Evolutionary conservation across 2,113 vertebrate genomes (phyloP), one percentile per base, ranked within the genome.

Genomic region (Elephantulus edwardii): DNA sequence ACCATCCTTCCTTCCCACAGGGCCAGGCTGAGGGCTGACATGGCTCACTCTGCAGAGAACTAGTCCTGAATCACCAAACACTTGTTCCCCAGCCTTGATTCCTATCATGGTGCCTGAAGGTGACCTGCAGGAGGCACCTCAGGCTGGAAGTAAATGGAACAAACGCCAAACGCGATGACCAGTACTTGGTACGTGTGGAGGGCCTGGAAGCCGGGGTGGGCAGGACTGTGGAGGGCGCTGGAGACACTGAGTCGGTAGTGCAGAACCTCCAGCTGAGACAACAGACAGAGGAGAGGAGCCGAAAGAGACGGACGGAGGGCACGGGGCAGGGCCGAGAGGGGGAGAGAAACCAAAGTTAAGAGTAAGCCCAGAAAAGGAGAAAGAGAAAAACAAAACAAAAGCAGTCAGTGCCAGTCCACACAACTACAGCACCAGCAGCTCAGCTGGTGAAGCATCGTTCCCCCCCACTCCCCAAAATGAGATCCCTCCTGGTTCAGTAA

Each of bases 141-240:
- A 19, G 88, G 94, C 75, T 13, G 11, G 38, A 77, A 75, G 54
- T 52, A 95, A 94, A 96, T 85, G 94, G 95, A 96, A 93, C 92
- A 94, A 95, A 96, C 97, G n/a, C n/a, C n/a, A 98, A 98, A 98
- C 98, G n/a, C n/a, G n/a, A n/a, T n/a, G 96, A 98, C 98, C 93
- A 97, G 98, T 99, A 99, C 99, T 99, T 99, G 99, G 97, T 99
- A 99, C 98, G 98, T 98, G 98, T 99, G 98, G 97, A 99, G 98
- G 98, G 98, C 98, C 98, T 98, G 99, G 98, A 98, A 98, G 98
- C 98, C 98, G 97, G 98, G 97, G 96, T 98, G 98, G 98, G 97
- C 98, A 97, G 97, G 98, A 97, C 98, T 98, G 98, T 97, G 98
- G 98, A 98, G 98, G 98, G 98, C 98, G 98, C 98, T 99, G 99